Base-by-base conservation (phyloP, 2,797 vertebrate species). In the Delichon dasypus region DNA sequence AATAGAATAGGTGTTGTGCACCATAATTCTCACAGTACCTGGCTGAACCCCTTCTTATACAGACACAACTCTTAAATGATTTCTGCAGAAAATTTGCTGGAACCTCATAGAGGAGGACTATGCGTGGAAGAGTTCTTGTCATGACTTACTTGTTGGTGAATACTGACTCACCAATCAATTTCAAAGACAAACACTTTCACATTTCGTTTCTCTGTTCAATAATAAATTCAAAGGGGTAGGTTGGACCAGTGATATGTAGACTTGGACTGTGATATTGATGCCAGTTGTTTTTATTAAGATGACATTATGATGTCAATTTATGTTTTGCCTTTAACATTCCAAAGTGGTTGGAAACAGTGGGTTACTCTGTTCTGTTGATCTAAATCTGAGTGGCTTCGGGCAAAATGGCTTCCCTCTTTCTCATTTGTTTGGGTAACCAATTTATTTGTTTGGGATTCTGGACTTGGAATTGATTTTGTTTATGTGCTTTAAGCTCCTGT, bases 381-480 rank as follows among this genome's bases (percentile, higher is more conserved):
- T 76, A 84, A 86, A 91, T 88, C 68, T 62, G 51, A 73, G 60
- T 78, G 67, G 76, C 76, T 93, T 89, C 0, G 0, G 45, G 94
- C 55, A 70, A 84, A 78, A 74, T 51, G 34, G 62, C 73, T 91
- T 92, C 55, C 51, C 8, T 85, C 38, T 88, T 62, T 83, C 62
- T 91, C 74, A 79, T 92, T 79, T 60, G 32, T 81, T 55, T 60
- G 36, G 53, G 55, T 81, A 95, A 94, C 79, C 1, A 1, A 88
- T 95, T 91, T 81, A 70, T 93, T 95, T 93, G 51, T 94, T 91
- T 92, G 85, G 22, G 54, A 67, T 94, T 91, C 76, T 84, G 67
- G 70, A 93, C 76, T 76, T 81, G 30, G 50, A 91, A 94, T 89
- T 95, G 89, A 91, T 93, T 93, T 95, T 74, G 73, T 61, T 95